Conservation (phyloP, 2,888 invertebrate genomes). For the Mythimna loreyi region DNA sequence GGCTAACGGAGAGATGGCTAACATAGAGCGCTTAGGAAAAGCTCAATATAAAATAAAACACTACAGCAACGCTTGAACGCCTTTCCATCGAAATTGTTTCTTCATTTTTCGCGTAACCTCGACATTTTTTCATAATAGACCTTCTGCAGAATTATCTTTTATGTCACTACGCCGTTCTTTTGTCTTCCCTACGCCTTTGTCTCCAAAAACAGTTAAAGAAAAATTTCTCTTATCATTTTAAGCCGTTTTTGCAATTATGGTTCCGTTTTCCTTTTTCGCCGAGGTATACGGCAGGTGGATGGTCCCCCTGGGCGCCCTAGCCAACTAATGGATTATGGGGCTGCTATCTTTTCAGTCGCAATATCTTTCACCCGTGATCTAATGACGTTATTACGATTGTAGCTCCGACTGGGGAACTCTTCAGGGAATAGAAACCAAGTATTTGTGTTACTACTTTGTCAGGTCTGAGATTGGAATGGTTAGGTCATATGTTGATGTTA, state of each 20-base stretch:
- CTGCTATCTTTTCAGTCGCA: conserved; percentile 12
- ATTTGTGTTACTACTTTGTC: neutral
- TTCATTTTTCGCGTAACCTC: neutral
- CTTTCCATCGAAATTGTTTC: neutral
- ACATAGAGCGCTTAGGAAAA: neutral
- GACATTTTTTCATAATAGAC: conserved; percentile 17
- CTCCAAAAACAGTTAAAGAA: conserved; percentile 52
- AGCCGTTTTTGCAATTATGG: conserved; percentile 46
- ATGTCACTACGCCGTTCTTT: conserved; percentile 25
- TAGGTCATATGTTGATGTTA: neutral
- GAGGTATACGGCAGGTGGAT: conserved; percentile 28
- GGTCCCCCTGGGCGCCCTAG: conserved; percentile 47
- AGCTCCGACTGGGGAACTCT: conserved; percentile 2
- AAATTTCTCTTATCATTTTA: conserved; percentile 51
- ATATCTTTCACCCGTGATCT: conserved; percentile 26
- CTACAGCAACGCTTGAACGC: neutral
- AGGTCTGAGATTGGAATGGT: neutral
- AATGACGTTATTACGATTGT: conserved; percentile 20
- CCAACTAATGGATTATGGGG: conserved; percentile 37
- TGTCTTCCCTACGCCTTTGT: conserved; percentile 55
- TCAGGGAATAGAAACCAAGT: conserved; percentile 7
- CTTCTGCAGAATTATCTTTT: conserved; percentile 31
- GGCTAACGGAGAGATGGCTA: conserved; percentile 6
- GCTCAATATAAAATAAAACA: neutral
- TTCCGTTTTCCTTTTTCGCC: conserved; percentile 30